Evolutionary conservation across 1,140 invertebrate genomes (phyloP).

Genomic region (Atopsyche davidsoni): DNA sequence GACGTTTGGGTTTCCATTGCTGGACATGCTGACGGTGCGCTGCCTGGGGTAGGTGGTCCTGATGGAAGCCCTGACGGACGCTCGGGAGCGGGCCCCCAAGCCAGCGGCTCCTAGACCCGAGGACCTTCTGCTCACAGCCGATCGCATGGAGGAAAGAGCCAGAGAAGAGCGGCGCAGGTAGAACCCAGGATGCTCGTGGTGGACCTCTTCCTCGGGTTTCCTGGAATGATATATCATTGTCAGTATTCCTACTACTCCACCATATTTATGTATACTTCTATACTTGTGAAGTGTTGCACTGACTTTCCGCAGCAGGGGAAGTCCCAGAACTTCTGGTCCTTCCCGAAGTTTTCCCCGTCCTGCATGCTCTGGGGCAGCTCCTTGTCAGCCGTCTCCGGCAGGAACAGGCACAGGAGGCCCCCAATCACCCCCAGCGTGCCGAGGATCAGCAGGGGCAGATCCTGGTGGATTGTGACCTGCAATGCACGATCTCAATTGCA

Average conservation of each 20-base stretch:
- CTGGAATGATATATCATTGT: constrained; percentile 10
- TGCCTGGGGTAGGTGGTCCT: constrained; percentile 32
- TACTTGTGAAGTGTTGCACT: constrained; percentile 25
- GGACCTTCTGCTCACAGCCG: constrained; percentile 27
- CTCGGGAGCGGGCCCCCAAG: constrained; percentile 35
- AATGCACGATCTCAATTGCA: not conserved
- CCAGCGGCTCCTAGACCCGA: constrained; percentile 34
- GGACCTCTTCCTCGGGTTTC: constrained; percentile 27
- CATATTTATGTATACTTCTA: constrained; percentile 1
- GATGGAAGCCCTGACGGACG: constrained; percentile 42
- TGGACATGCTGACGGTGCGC: constrained; percentile 17
- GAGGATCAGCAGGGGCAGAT: constrained; percentile 67
- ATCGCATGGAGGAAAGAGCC: constrained; percentile 21
- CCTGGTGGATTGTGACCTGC: constrained; percentile 58
- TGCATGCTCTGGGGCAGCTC: constrained; percentile 76
- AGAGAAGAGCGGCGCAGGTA: constrained; percentile 35
- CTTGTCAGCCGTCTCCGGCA: constrained; percentile 78
- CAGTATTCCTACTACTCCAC: too few relatives aligned
- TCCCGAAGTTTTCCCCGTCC: constrained; percentile 80
- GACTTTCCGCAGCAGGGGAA: constrained; percentile 66
- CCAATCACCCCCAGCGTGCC: constrained; percentile 66
- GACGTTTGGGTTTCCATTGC: not conserved
- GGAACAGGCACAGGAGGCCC: constrained; percentile 63
- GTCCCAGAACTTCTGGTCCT: constrained; percentile 70
- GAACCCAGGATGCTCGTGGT: constrained; percentile 31